Conservation (phyloP, 2,797 vertebrate species). For the Sebastes melanostomus region DNA sequence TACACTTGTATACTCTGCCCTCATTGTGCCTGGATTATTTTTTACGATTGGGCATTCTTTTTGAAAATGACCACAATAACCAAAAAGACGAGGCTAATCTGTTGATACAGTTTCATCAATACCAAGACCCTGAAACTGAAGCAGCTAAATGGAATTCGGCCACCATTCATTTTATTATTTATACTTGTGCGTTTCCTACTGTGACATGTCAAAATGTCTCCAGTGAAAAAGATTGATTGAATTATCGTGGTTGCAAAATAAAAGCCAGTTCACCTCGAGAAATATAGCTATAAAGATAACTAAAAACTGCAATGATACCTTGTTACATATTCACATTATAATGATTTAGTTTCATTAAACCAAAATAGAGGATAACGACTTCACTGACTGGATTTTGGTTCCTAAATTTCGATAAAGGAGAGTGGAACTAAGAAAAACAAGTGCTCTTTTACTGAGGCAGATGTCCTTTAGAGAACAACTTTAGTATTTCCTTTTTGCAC, state of each 20-base stretch:
- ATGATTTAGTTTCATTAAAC: not conserved
- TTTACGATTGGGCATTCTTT: not conserved
- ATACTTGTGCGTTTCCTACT: too few relatives aligned
- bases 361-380: not conserved
- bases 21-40: not conserved
- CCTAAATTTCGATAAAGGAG: not conserved
- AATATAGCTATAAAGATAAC: not conserved
- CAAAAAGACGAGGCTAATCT: not conserved
- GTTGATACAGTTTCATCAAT: not conserved
- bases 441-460: not conserved
- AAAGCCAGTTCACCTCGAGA: not conserved
- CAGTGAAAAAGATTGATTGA: not conserved
- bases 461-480: conserved; percentile 4
- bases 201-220: not conserved
- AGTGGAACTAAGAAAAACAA: conserved; percentile 19
- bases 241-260: not conserved
- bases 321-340: not conserved
- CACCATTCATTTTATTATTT: too few relatives aligned
- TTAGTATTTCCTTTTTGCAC: conserved; percentile 36
- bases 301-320: not conserved
- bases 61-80: not conserved
- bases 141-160: too few relatives aligned
- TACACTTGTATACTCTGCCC: not conserved
- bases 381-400: not conserved
- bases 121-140: not conserved